Evolutionary conservation across 2,888 invertebrate species (phyloP), one percentile per base, ranked within the genome.

Genomic region (Operophtera brumata): DNA sequence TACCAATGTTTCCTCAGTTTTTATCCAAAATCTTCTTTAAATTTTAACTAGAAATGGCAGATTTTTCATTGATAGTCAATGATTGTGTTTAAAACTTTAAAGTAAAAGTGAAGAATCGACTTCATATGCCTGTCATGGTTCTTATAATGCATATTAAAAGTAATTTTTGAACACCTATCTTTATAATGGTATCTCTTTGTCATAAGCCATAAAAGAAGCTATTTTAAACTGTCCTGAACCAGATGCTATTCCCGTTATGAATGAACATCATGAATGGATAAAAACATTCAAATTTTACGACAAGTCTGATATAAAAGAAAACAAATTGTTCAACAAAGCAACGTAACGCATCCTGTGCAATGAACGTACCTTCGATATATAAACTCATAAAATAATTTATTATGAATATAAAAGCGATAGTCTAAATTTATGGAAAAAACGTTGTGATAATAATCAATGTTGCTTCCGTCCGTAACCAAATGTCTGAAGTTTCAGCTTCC

Each of bases 321-420:
- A 65, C 65, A 65, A 59, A 61, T 62, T 53, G 61, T 65, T 54
- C 42, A 58, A 60, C 60, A 55, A 59, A 64, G 54, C 40, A 56
- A 36, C 46, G 47, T 45, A 36, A 54, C 57, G 56, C 62, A 62
- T 61, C 61, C 52, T 52, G 80, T 79, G 80, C 79, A 82, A 20
- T 20, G 20, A 4, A 81, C 84, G 77, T 47, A 57, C 57, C 52
- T 84, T 86, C 88, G 82, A 86, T 87, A 82, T 74, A 72, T 73
- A 74, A 78, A 78, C 76, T 80, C 87, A 72, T 88, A 87, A 87
- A 87, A 83, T 61, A 77, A 77, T 86, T 86, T 87, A 86, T 86
- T 86, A 86, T 85, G 78, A 81, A 82, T 86, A 83, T 79, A 75
- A 77, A 75, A 76, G 70, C 73, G 74, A 77, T 62, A 59, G 57